These are phyloP conservation scores for Germaria angustata DNA, from an alignment of 2,888 invertebrate species.

Conservation along the genomic window DNA sequence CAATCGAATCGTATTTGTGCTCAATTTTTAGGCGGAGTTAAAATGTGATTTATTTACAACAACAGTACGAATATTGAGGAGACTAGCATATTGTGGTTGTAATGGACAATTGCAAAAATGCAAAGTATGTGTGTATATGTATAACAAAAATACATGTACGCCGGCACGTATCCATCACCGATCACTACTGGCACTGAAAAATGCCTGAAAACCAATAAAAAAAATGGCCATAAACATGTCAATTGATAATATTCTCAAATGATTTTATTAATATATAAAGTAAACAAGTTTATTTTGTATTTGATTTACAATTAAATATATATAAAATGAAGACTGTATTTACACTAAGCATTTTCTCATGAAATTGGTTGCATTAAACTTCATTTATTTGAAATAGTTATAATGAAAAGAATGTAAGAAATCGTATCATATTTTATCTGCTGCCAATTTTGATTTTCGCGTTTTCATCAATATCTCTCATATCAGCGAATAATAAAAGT, in stretches of 20 bases:
- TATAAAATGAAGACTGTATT: no score
- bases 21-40: conserved; percentile 46
- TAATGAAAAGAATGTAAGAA: no score
- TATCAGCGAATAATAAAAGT: no score
- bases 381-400: no score
- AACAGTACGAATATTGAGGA: background rate
- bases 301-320: no score
- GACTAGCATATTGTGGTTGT: conserved; percentile 19
- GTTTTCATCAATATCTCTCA: no score
- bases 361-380: no score
- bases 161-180: background rate
- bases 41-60: background rate
- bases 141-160: background rate
- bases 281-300: background rate
- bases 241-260: background rate
- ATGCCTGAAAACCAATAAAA: background rate
- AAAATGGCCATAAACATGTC: background rate
- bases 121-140: background rate
- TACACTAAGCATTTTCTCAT: no score
- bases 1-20: background rate
- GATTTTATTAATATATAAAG: background rate
- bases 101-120: background rate
- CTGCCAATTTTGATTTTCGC: no score
- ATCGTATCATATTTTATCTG: no score
- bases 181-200: background rate